phyloP scores from a whole-genome alignment of 2,113 vertebrate genomes.

The Serinus canaria region DNA sequence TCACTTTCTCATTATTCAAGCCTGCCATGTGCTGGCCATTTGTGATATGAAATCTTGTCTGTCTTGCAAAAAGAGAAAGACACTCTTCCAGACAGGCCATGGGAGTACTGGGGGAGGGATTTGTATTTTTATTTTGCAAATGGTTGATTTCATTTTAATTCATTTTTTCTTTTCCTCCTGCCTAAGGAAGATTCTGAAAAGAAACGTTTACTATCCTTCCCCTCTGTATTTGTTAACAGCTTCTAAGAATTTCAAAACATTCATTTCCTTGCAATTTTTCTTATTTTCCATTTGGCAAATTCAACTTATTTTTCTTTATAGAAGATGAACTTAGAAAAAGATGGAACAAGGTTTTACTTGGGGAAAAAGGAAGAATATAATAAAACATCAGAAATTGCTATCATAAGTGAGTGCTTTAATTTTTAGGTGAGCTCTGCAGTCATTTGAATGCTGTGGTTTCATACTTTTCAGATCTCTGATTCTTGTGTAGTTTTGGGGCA shows the following conservation, averaged over 20 bases:
- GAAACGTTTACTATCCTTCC: neutral
- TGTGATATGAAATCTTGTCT: constrained; percentile 40
- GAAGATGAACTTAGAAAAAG: neutral
- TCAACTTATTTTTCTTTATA: neutral
- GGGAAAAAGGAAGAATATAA: neutral
- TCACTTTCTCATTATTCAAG: constrained; percentile 53
- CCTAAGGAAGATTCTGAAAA: neutral
- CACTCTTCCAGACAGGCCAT: neutral
- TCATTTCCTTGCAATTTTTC: neutral
- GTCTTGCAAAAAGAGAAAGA: neutral
- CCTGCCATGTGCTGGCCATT: constrained; percentile 52
- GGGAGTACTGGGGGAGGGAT: neutral
- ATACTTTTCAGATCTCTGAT: neutral
- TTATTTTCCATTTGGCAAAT: neutral
- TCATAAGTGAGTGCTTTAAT: neutral
- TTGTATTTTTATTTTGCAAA: constrained; percentile 3
- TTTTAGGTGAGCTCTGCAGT: neutral
- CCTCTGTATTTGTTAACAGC: neutral
- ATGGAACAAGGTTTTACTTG: neutral
- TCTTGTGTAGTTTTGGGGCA: neutral
- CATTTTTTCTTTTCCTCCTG: neutral
- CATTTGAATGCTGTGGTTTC: neutral
- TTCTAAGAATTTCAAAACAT: neutral
- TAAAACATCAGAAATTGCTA: neutral
- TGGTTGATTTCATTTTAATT: neutral